Conservation (phyloP, 2,113 vertebrate species). For the Epinephelus lanceolatus region DNA sequence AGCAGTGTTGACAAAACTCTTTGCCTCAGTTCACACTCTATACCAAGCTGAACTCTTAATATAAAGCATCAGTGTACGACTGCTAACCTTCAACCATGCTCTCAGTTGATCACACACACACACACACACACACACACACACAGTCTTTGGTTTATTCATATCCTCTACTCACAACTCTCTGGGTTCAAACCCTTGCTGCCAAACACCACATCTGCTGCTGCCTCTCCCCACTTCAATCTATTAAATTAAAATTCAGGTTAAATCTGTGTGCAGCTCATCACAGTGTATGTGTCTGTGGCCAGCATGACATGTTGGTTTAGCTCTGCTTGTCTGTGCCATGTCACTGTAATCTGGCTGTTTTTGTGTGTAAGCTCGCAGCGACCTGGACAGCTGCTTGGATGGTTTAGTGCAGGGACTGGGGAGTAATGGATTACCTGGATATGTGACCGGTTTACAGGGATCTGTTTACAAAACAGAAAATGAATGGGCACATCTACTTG, state of each 20-base stretch:
- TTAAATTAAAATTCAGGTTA: constrained; percentile 69
- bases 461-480: constrained; percentile 12
- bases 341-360: constrained; percentile 42
- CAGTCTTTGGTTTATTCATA: constrained; percentile 62
- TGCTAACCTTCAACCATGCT: constrained; percentile 12
- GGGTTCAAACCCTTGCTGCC: constrained; percentile 26
- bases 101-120: constrained; percentile 1
- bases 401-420: constrained; percentile 15
- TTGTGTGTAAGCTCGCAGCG: constrained; percentile 3
- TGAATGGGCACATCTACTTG: background rate
- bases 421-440: constrained; percentile 57
- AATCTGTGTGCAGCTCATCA: constrained; percentile 59
- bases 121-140: constrained; percentile 17
- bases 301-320: constrained; percentile 45
- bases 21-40: background rate
- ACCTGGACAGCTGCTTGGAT: constrained; percentile 49
- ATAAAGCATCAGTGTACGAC: background rate
- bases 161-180: constrained; percentile 35
- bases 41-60: background rate
- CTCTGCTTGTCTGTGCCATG: constrained; percentile 28
- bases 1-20: too few relatives aligned
- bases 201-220: constrained; percentile 74
- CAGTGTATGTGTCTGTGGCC: constrained; percentile 40
- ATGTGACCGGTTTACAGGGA: constrained; percentile 46
- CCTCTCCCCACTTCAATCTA: constrained; percentile 54